Base-by-base conservation (phyloP, 2,888 invertebrate species). In the Melanostoma scalare region DNA sequence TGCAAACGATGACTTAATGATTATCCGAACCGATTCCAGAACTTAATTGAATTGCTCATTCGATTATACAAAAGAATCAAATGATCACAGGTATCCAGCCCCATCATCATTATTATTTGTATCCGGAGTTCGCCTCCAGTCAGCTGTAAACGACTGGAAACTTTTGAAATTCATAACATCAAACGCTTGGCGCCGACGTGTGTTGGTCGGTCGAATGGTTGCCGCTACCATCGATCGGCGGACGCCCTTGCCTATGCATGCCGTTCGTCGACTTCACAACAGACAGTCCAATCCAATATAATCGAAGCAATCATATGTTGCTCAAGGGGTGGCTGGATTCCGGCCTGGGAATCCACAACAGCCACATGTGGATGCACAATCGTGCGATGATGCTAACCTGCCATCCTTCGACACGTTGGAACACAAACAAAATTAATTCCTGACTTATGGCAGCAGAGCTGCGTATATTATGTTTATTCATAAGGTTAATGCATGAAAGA, bases 401-500 rank as follows among this genome's bases (percentile, higher is more conserved):
- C 53, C 74, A 78, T 77, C 74, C 53, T 46, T 84, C 78, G 71
- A 74, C 84, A 84, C 78, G 74, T 74, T 78, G 65, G 65, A 74
- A 65, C 58, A 71, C 78, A 84, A 84, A 84, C 82, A 84, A 84
- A 61, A 78, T 78, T 74, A 74, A 84, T 84, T 65, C 74, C 78
- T 65, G 84, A 74, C 84, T 84, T 84, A 72, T 74, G 60, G 65
- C 20, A 44, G 36, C 60, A 46, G 10, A 3, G 2, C 44, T 48
- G 30, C 20, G 42, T 74, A 73, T 80, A 80, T 80, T 75, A 60
- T 78, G 84, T 78, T 84, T 84, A 84, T 84, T 84, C 84, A 84
- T 78, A 74, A 84, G 84, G 68, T 84, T 74, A 84, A 84, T 84
- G 84, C 84, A 84, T 78, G 78, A 84, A 78, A 74, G 84, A 84